Evolutionary conservation across 1,140 invertebrate species (phyloP).

Genomic region (Trachelipus rathkii): DNA sequence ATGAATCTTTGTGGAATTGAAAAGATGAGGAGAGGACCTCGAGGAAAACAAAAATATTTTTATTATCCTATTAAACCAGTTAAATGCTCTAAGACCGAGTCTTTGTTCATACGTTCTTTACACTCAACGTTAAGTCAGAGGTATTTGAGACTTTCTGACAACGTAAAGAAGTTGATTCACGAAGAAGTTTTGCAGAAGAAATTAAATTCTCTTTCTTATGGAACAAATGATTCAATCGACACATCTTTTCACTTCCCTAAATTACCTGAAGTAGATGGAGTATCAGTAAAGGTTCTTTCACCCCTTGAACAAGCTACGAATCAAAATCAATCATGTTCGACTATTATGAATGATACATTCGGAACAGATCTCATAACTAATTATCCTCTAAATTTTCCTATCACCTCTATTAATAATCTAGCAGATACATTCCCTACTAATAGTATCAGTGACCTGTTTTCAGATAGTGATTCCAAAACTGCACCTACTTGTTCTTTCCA

Average conservation of each 20-base stretch:
- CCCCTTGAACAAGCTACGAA: not conserved
- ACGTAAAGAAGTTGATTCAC: not conserved
- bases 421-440: not conserved
- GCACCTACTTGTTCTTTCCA: too few relatives aligned
- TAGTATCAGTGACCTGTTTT: not conserved
- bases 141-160: not conserved
- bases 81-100: slow-evolving; percentile 7
- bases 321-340: not conserved
- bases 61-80: slow-evolving; percentile 14
- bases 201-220: too few relatives aligned
- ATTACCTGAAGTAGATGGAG: not conserved
- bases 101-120: not conserved
- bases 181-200: not conserved
- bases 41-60: slow-evolving; percentile 23
- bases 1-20: slow-evolving; percentile 5
- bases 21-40: slow-evolving; percentile 14
- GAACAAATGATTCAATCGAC: not conserved
- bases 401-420: not conserved
- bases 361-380: too few relatives aligned
- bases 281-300: not conserved
- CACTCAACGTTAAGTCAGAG: not conserved
- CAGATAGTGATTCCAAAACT: too few relatives aligned
- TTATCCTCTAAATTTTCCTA: too few relatives aligned
- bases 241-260: not conserved
- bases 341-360: not conserved